Percentiles rank a stretch among this genome's conserved stretches.
Evolutionary conservation across 2,113 vertebrate species (phyloP).

Genomic region (Centropus unirufus): DNA sequence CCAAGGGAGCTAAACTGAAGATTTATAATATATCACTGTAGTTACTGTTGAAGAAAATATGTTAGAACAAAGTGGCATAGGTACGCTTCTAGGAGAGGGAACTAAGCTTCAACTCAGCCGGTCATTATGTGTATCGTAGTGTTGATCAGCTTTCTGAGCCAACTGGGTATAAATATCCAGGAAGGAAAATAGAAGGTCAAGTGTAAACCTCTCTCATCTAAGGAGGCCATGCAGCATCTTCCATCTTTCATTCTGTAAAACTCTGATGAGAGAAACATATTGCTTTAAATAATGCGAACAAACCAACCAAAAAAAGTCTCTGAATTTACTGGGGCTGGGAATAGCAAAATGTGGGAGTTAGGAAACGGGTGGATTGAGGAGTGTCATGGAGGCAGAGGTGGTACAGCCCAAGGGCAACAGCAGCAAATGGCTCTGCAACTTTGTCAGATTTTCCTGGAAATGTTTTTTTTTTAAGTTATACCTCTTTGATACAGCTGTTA

Average conservation of each 20-base stretch:
- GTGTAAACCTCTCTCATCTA: background rate
- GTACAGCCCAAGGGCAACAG: background rate
- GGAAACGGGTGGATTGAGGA: background rate
- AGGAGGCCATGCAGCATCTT: background rate
- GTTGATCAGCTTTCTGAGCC: background rate
- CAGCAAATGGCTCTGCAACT: background rate
- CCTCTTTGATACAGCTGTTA: background rate
- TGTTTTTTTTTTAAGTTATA: background rate
- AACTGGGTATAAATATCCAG: background rate
- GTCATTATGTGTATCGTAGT: background rate
- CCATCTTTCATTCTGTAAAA: background rate
- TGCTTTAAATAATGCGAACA: background rate
- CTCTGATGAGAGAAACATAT: background rate
- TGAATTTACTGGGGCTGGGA: background rate
- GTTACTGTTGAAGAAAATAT: background rate
- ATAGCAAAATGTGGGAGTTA: background rate
- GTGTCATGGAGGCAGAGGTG: background rate
- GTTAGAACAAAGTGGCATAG: background rate
- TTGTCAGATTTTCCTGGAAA: background rate
- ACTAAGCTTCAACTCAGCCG: background rate
- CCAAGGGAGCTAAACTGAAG: background rate
- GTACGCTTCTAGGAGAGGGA: background rate
- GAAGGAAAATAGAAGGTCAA: conserved; percentile 26
- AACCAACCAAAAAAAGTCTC: background rate
- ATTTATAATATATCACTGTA: background rate